These are phyloP conservation scores for Epinotia nisella DNA, from an alignment of 2,888 invertebrate species.

Conservation along the genomic window DNA sequence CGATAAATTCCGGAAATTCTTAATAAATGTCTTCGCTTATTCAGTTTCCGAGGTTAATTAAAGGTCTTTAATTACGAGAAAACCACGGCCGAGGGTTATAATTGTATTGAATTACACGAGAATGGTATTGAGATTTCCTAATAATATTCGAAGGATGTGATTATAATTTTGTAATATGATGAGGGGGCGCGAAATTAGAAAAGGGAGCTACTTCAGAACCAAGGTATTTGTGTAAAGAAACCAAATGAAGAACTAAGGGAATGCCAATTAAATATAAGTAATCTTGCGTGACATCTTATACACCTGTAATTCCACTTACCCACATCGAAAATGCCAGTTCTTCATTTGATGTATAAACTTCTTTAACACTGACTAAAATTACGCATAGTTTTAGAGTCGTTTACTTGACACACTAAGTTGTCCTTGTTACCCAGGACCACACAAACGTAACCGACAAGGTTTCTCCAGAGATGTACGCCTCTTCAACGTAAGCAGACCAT, in stretches of 20 bases:
- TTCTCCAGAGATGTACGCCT: not conserved
- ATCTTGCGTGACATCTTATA: not conserved
- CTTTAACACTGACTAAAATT: not conserved
- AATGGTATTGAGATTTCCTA: constrained; percentile 17
- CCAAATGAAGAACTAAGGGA: not conserved
- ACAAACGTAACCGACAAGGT: constrained; percentile 1
- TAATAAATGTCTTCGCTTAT: constrained; percentile 34
- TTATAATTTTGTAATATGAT: constrained; percentile 12
- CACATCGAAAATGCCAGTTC: constrained; percentile 9
- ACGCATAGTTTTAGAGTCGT: constrained; percentile 4
- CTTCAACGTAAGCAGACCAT: not conserved
- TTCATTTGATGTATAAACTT: not conserved
- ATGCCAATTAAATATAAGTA: not conserved
- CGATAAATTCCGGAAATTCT: constrained; percentile 22
- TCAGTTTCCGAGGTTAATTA: constrained; percentile 36
- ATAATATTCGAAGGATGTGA: constrained; percentile 8
- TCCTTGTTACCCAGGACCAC: not conserved
- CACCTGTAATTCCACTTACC: not conserved
- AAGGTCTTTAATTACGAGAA: constrained; percentile 8
- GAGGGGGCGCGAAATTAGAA: constrained; percentile 15
- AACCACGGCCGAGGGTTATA: constrained; percentile 7
- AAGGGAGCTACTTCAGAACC: not conserved
- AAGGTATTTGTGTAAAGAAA: not conserved
- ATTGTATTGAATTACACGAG: constrained; percentile 23
- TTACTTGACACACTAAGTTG: constrained; percentile 4